phyloP scores from a whole-genome alignment of 2,888 invertebrate genomes.

The Muscina levida region DNA sequence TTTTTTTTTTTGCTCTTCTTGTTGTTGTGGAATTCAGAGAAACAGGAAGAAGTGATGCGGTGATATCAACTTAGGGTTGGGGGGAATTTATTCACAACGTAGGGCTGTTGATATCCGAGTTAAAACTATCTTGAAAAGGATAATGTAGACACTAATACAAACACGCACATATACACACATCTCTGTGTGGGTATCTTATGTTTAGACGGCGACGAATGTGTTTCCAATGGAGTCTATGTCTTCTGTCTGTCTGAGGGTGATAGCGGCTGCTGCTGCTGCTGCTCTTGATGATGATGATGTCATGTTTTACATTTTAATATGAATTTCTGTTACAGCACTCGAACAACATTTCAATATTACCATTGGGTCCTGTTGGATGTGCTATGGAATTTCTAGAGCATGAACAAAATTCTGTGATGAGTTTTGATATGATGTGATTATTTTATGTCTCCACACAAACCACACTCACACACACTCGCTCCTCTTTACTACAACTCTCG shows the following conservation, averaged over 20 bases:
- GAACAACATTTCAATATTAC: slow-evolving; percentile 39
- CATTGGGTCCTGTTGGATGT: neutral
- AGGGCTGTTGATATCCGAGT: slow-evolving; percentile 52
- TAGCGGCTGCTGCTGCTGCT: neutral
- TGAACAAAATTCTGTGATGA: slow-evolving; percentile 44
- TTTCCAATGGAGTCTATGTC: too few relatives aligned
- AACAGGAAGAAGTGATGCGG: neutral
- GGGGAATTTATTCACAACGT: neutral
- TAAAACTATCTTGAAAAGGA: slow-evolving; percentile 47
- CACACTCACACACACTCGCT: neutral
- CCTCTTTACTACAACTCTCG: neutral
- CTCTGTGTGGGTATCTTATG: slow-evolving; percentile 38
- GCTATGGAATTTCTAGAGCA: slow-evolving; percentile 2
- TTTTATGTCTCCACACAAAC: slow-evolving; percentile 41
- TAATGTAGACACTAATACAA: slow-evolving; percentile 23
- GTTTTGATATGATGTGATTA: slow-evolving; percentile 63
- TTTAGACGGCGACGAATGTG: too few relatives aligned
- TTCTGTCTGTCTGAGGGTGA: neutral
- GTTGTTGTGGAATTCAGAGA: neutral
- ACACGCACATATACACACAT: slow-evolving; percentile 22
- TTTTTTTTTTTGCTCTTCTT: too few relatives aligned
- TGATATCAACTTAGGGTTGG: neutral
- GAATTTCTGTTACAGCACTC: slow-evolving; percentile 44
- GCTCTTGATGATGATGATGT: slow-evolving; percentile 52
- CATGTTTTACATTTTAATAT: slow-evolving; percentile 63